Evolutionary conservation across 2,888 invertebrate genomes (phyloP), one percentile per base, ranked within the genome.

Genomic region (Lasioglossum morio): DNA sequence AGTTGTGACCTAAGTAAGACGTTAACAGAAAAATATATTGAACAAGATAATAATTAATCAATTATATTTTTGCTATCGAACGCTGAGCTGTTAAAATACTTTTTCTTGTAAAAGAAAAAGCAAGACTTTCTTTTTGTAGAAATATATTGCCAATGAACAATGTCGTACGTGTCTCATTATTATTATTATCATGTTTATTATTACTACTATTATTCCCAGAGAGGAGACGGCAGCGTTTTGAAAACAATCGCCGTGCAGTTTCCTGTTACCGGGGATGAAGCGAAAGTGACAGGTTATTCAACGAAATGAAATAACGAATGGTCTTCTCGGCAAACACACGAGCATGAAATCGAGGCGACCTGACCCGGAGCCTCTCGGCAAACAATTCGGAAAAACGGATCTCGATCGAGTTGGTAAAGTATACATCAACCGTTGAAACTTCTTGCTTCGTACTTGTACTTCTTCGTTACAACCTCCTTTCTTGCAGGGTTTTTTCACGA

Each of bases 381-480:
- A 81, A 66, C 81, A 43, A 69, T 86, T 91, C 80, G 94, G 92
- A 57, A 93, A 87, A 90, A 27, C 74, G 46, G 94, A 94, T 87
- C 82, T 94, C 66, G 93, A 94, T 78, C 90, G 94, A 87, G 87
- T 92, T 77, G 94, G 94, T 94, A 94, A 88, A 77, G 78, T 72
- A 72, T 70, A 27, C n/a, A 14, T 72, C 14, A 7, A 77, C 57
- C 48, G 77, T 69, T 53, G 48, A 46, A 76, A 81, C 27, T 57
- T 53, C n/a, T 30, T n/a, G 14, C 40, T 53, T 53, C 34, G 27
- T 48, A 30, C 27, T n/a, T 14, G 10, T 30, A 69, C 57, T 60
- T 16, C 53, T 19, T 12, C 69, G 69, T 69, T 69, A 40, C 69
- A 69, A 12, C 57, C 46, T 46, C 34, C n/a, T 79, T 79, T 73